Evolutionary conservation across 2,888 invertebrate genomes (phyloP), one percentile per base, ranked within the genome.

Genomic region (Odontomyia ornata): DNA sequence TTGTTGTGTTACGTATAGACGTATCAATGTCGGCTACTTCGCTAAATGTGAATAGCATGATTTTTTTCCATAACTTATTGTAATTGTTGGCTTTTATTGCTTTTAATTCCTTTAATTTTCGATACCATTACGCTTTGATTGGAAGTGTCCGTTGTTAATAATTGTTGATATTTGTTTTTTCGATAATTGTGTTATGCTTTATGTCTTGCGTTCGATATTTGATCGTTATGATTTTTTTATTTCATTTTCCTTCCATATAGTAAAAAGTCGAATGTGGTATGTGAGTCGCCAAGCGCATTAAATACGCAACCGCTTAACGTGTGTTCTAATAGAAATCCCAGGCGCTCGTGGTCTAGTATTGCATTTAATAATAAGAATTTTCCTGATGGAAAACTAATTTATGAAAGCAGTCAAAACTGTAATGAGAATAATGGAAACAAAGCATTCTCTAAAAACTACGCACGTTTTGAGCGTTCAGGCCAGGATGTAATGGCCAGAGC

Each of bases 401-500:
- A 82, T 79, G 82, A 82, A 77, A 81, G 79, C 79, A 81, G 80
- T 80, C 81, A 81, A 79, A 78, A 77, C 69, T 65, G 77, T 56
- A 79, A 85, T 80, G 82, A 82, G 82, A 83, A 81, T 83, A 82
- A 76, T 79, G 78, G 78, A 57, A 81, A 76, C 76, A 81, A 81
- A 80, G 57, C 79, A 69, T 81, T 80, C 79, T 78, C 80, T 46
- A 81, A 81, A 79, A 80, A 79, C 78, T 80, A 80, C 77, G 79
- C 80, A 79, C 81, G 81, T 80, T 82, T 81, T 81, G 82, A 81
- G 79, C 81, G 81, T 56, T 81, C 81, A 77, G 80, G 81, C 79
- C 91, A 92, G 83, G 92, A 92, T 86, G 94, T 93, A 83, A 92
- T 94, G 91, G 93, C 93, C 88, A 91, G 93, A 87, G 94, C 94